Percentiles rank a stretch among this genome's conserved stretches.
These are phyloP conservation scores for Diogma glabrata DNA, from an alignment of 2,888 invertebrate species.

Conservation along the genomic window DNA sequence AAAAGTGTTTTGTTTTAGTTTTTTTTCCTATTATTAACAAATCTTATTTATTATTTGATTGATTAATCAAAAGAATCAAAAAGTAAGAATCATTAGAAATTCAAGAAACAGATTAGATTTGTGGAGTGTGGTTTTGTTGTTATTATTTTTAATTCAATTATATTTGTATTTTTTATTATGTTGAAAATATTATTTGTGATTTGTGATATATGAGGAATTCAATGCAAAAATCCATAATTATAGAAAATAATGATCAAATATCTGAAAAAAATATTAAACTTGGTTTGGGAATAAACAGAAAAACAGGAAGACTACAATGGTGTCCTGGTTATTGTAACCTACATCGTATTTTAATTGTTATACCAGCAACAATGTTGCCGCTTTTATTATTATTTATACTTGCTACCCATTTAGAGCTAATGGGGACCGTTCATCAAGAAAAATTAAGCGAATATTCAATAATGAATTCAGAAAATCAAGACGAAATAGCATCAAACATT, in stretches of 20 bases:
- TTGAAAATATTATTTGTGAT: too few species aligned
- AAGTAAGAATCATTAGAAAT: too few species aligned
- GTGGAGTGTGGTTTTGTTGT: too few species aligned
- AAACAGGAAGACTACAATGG: slow-evolving; percentile 35
- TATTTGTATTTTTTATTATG: too few species aligned
- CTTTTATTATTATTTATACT: slow-evolving; percentile 30
- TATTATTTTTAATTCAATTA: too few species aligned
- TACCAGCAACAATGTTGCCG: slow-evolving; percentile 35
- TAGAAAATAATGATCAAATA: slow-evolving; percentile 7
- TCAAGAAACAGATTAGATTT: too few species aligned
- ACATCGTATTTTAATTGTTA: slow-evolving; percentile 29
- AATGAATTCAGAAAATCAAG: neutral
- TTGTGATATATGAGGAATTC: too few species aligned
- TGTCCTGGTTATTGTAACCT: slow-evolving; percentile 35
- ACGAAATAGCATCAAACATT: slow-evolving; percentile 14
- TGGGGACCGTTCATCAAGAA: neutral
- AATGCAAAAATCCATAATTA: too few species aligned
- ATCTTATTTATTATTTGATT: too few species aligned
- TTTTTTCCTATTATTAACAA: too few species aligned
- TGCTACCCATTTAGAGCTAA: slow-evolving; percentile 28
- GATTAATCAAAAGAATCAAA: too few species aligned
- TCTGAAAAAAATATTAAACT: slow-evolving; percentile 17
- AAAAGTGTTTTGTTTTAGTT: too few species aligned
- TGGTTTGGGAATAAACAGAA: slow-evolving; percentile 30
- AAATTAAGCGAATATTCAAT: neutral